Evolutionary conservation across 2,888 invertebrate species (phyloP), one percentile per base, ranked within the genome.

Genomic region (Meghimatium bilineatum): DNA sequence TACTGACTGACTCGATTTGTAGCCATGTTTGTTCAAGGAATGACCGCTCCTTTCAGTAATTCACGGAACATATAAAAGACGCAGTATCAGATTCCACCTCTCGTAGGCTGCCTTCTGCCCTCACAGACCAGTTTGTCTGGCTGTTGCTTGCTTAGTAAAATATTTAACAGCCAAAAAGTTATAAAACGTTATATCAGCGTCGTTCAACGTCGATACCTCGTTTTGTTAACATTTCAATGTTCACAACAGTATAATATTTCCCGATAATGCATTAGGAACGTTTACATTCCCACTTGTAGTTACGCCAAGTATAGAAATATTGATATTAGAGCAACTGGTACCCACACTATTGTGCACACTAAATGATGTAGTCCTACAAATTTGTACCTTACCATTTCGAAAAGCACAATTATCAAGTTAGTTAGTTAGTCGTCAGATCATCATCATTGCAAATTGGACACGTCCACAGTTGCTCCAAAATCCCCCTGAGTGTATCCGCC

Each of bases 1-100:
- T 80, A 80, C n/a, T 12, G 56, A 36, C 38, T 56, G 52, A 80
- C 72, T 80, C 80, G 67, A 80, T 80, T 71, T 80, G 80, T 80
- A 56, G 23, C 56, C 32, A 3, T 80, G 80, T 80, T 80, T 71
- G 34, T 26, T 69, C 80, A 80, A 71, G 80, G 20, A 8, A 14
- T 36, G 72, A 52, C 67, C 72, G 36, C n/a, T 72, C 52, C 56
- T 56, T 80, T 72, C 60, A 71, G 60, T 12, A 60, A 12, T 56
- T 72, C 71, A 71, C 56, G 60, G 32, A 72, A 29, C 72, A 66
- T 32, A 32, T 29, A 67, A 79, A 38, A 29, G 44, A 32, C 8
- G 10, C 23, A 23, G 67, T 66, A 66, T 38, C 14, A 38, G 23
- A 49, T 79, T 79, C 44, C 60, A 29, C 44, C 67, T 23, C 38